Evolutionary conservation across 1,140 invertebrate genomes (phyloP), one percentile per base, ranked within the genome.

Genomic region (Nasonia giraulti): DNA sequence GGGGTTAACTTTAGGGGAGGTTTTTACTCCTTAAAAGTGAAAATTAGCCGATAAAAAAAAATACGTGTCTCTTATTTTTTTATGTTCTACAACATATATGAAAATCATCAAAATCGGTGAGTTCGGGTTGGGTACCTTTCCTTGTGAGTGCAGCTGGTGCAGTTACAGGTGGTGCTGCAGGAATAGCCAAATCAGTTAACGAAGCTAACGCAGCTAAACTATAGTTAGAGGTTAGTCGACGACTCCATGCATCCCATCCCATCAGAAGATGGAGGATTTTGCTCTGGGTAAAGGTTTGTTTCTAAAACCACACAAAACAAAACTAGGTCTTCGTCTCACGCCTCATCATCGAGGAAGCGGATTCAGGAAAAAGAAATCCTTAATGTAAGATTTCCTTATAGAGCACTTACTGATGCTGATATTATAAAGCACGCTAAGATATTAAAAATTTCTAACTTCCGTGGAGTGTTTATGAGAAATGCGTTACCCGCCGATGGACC

Each of bases 391-490:
- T 87, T 90, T 88, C 87, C 88, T 50, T 78, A 77, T 14, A 80
- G 86, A 88, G 85, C 89, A 17, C 69, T 90, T 0, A 89, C 87
- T 23, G 82, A 91, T 86, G 2, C 62, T 3, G 89, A 90, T 85
- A 71, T 90, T 31, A n/a, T 85, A 7, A 87, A 87, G 23, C 88
- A 87, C 82, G 87, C 86, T 1, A 87, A 87, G 84, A 68, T 79
- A 11, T 80, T 89, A 66, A 87, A 90, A 83, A 90, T 90, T 83
- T 77, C 85, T n/a, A 6, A 88, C 86, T 90, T 90, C 85, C 82
- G 89, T 0, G 87, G 89, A 14, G 86, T 89, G 40, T 90, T 84
- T 73, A 89, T 91, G 88, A 74, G 87, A 62, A 87, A 91, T 84
- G 40, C 14, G 20, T 80, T 90, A 79, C 88, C 88, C n/a, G 83